Evolutionary conservation across 2,888 invertebrate genomes (phyloP), one percentile per base, ranked within the genome.

Genomic region (Leistus spinibarbis): DNA sequence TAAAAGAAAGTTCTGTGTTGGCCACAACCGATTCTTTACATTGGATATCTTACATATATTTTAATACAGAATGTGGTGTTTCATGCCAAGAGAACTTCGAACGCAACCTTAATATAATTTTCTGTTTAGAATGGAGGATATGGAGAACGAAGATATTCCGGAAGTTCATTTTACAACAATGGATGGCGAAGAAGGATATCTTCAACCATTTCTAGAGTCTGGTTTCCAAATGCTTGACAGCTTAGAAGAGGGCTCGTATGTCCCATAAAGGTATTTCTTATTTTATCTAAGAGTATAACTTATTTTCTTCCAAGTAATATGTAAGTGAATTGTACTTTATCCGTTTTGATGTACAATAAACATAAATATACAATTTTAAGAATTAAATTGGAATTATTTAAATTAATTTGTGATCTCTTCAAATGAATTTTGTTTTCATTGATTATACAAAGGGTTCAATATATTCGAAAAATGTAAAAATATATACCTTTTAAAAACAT

Each of bases 91-190:
- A 23, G 16, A 60, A 60, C 10, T 60, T 20, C 22, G 17, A 20
- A 60, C 20, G 17, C 57, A 57, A 19, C 17, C 5, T 60, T 20
- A 60, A 20, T 57, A 24, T 40, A 10, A n/a, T 7, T 1, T 40
- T 10, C 13, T 40, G 40, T 1, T 40, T 63, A 74, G 74, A 20
- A 19, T 69, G 69, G 75, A 75, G 7, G 75, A 75, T 60, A 75
- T 75, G 19, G 75, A 75, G 19, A 64, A 27, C 9, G 69, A 75
- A 75, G 75, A 75, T 69, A 65, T 75, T 23, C 75, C 75, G 13
- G 75, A 75, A 69, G 75, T 75, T 3, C 75, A 75, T 75, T 75
- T 75, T 17, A 69, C 75, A 64, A 67, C 73, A 20, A 73, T 73
- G 66, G 73, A 73, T 53, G 69, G 75, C 13, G 75, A 75, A 69